Evolutionary conservation across 2,113 vertebrate species (phyloP).

Genomic region (Hippopotamus amphibius): DNA sequence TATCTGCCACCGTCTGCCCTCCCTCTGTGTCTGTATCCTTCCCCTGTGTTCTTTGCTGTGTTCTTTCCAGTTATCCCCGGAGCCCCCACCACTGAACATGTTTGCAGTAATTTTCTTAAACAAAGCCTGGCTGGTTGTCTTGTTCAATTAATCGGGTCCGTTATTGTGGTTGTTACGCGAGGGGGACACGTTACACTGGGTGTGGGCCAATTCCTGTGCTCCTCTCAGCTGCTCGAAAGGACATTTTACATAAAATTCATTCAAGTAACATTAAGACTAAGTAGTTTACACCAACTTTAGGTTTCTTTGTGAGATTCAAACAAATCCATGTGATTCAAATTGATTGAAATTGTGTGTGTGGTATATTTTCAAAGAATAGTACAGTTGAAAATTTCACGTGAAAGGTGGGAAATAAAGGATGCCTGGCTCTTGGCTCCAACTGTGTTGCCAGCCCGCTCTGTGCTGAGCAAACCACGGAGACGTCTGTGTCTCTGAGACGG

Average conservation of each 20-base stretch:
- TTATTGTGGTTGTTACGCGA: too few species aligned
- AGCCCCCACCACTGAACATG: background rate
- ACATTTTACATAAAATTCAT: fast-evolving
- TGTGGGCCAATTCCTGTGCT: fast-evolving
- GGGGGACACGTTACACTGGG: background rate
- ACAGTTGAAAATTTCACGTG: background rate
- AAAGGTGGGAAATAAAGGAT: too few species aligned
- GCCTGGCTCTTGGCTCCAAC: fast-evolving
- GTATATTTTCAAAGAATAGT: background rate
- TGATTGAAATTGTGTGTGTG: background rate
- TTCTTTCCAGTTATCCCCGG: background rate
- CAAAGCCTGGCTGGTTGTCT: background rate
- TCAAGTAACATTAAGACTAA: background rate
- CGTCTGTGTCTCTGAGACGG: too few species aligned
- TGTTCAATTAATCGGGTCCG: fast-evolving
- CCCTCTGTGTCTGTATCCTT: background rate
- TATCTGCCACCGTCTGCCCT: background rate
- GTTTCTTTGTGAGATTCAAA: background rate
- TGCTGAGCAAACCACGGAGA: fast-evolving
- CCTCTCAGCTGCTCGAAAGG: background rate
- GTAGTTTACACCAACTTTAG: too few species aligned
- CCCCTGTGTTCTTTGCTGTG: background rate
- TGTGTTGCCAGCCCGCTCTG: fast-evolving
- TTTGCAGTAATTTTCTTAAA: background rate
- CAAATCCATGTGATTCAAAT: background rate